Evolutionary conservation across 2,888 invertebrate species (phyloP).

Genomic region (Neoscelio sp.): DNA sequence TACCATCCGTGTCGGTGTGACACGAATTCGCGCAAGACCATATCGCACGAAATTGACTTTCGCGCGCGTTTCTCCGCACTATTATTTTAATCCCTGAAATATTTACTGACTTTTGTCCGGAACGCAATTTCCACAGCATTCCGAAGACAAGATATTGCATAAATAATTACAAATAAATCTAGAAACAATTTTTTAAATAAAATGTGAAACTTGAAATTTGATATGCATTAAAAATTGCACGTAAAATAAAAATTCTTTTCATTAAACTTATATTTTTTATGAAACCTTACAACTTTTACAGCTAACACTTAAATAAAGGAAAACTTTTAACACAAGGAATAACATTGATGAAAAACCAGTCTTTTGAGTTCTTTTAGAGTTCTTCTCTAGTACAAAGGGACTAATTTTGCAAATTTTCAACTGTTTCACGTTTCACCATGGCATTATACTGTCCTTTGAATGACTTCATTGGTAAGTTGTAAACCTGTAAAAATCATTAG

Average conservation of each 20-base stretch:
- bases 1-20: constrained; percentile 52
- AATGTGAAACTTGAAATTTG: too few species aligned
- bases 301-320: too few species aligned
- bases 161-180: too few species aligned
- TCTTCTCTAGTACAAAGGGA: background rate
- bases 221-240: too few species aligned
- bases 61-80: constrained; percentile 40
- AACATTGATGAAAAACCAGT: background rate
- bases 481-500: constrained; percentile 71
- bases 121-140: constrained; percentile 14
- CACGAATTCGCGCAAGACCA: constrained; percentile 67
- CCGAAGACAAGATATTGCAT: too few species aligned
- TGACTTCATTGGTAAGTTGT: constrained; percentile 67
- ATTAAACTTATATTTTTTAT: too few species aligned
- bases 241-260: too few species aligned
- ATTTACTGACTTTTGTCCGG: too few species aligned
- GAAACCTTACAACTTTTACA: too few species aligned
- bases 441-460: constrained; percentile 73
- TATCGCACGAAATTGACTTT: constrained; percentile 36
- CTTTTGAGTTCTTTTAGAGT: background rate
- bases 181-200: too few species aligned
- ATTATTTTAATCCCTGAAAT: too few species aligned
- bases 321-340: too few species aligned
- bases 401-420: constrained; percentile 5
- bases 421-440: constrained; percentile 55